Base-by-base conservation (phyloP, 1,140 invertebrate genomes). In the Dolichoris vasculosae region DNA sequence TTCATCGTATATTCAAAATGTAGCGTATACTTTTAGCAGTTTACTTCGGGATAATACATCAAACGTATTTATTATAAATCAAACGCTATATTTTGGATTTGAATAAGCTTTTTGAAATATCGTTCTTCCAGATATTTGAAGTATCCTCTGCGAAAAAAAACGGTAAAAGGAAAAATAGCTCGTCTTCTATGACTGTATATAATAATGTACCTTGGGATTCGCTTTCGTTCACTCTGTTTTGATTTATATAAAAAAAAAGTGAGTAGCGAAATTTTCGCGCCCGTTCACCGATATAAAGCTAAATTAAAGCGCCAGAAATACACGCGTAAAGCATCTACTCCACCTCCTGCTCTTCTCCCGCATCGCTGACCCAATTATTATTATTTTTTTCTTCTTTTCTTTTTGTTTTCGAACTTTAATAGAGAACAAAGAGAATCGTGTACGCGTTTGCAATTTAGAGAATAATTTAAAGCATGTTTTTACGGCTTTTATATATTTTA, bases 261-360 rank as follows among this genome's bases (percentile, higher is more conserved):
- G 51, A 3, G 38, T 38, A 40, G 30, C 40, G 43, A 81, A 81
- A 32, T 63, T 69, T 64, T 32, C 64, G 9, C 63, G n/a, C 30
- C 13, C 9, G 48, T 51, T 51, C 48, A 55, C 77, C 77, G 51
- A 64, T 79, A 79, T 7, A n/a, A 26, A 35, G 75, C 73, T 46
- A 48, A 84, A 84, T 84, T 78, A 78, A 84, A 83, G 40, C 63
- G 13, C 75, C 82, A 84, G 43, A 84, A 84, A 84, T 84, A 76
- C n/a, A 43, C 63, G n/a, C 35, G 26, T 76, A 46, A 46, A 59
- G 35, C 30, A 17, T 64, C 9, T n/a, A 51, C 30, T 17, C 63
- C 63, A 0, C 7, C 30, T 13, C 30, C n/a, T 15, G 15, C 2
- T 4, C 20, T 11, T 9, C 64, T 67, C 11, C 9, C 46, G 67